phyloP scores from a whole-genome alignment of 2,113 vertebrate species.

The Narcine bancroftii region DNA sequence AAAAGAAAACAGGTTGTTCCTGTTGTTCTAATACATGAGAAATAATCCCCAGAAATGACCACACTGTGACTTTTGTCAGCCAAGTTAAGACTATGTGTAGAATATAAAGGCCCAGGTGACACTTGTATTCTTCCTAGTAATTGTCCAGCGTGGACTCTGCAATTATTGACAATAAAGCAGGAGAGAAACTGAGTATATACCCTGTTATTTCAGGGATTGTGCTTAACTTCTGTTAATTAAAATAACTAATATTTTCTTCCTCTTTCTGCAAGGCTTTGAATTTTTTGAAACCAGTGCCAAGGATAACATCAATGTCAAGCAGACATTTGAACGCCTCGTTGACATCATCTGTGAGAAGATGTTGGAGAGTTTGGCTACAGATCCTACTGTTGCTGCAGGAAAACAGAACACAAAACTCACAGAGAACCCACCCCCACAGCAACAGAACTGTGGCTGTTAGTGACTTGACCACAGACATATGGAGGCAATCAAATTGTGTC shows the following conservation, averaged over 20 bases:
- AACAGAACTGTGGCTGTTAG: constrained; percentile 87
- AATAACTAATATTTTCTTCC: constrained; percentile 38
- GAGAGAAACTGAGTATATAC: not conserved
- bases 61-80: not conserved
- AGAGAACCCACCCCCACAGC: constrained; percentile 74
- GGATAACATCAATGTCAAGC: constrained; percentile 94
- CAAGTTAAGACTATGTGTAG: not conserved
- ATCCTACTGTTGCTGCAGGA: constrained; percentile 70
- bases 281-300: constrained; percentile 97
- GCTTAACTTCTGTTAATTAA: not conserved
- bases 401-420: constrained; percentile 79
- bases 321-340: constrained; percentile 89
- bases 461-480: constrained; percentile 40
- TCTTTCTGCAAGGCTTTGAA: constrained; percentile 75
- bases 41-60: not conserved
- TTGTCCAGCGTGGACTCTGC: not conserved
- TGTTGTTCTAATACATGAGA: not conserved
- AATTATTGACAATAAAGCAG: not conserved
- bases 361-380: constrained; percentile 84
- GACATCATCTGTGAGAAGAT: constrained; percentile 97
- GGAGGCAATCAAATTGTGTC: constrained; percentile 46
- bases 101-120: not conserved
- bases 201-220: not conserved
- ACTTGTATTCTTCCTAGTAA: not conserved
- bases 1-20: not conserved